Percentiles rank a stretch among this genome's conserved stretches.
These are phyloP conservation scores for Zelostemma sp. DNA, from an alignment of 1,140 invertebrate genomes.

Conservation along the genomic window DNA sequence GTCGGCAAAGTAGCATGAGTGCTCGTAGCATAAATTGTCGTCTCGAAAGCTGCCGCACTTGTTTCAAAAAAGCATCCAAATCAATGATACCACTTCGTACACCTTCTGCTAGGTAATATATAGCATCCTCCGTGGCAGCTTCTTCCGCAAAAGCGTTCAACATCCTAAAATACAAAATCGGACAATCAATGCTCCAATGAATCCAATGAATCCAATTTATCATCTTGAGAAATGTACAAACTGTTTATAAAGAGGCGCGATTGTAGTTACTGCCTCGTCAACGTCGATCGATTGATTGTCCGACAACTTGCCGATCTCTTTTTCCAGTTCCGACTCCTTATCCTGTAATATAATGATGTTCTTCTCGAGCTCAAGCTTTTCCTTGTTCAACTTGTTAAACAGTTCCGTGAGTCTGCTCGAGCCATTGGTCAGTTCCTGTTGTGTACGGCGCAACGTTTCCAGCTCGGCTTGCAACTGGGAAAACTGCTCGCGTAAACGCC, in stretches of 20 bases:
- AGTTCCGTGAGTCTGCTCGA: slow-evolving; percentile 87
- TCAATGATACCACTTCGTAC: slow-evolving; percentile 93
- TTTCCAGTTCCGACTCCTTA: slow-evolving; percentile 88
- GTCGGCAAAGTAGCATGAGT: slow-evolving; percentile 95
- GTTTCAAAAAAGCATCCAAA: slow-evolving; percentile 96
- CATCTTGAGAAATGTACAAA: too few relatives aligned
- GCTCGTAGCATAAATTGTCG: slow-evolving; percentile 96
- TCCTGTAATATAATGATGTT: slow-evolving; percentile 87
- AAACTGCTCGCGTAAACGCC: slow-evolving; percentile 89
- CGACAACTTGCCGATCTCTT: slow-evolving; percentile 82
- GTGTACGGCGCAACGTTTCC: slow-evolving; percentile 89
- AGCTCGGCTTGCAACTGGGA: slow-evolving; percentile 92
- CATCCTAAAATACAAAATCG: slow-evolving; percentile 78
- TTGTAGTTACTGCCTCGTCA: slow-evolving; percentile 97
- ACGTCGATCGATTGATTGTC: slow-evolving; percentile 88
- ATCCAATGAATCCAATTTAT: too few relatives aligned
- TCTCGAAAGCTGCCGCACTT: slow-evolving; percentile 93
- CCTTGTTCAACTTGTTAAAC: slow-evolving; percentile 84
- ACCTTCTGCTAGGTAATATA: slow-evolving; percentile 98
- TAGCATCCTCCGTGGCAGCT: slow-evolving; percentile 97
- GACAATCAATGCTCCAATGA: too few relatives aligned
- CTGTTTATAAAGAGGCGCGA: slow-evolving; percentile 97
- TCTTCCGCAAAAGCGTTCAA: slow-evolving; percentile 97
- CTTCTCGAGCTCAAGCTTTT: slow-evolving; percentile 87
- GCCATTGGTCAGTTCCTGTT: slow-evolving; percentile 89